These are phyloP conservation scores for Silurus meridionalis DNA, from an alignment of 2,113 vertebrate species.

Conservation along the genomic window DNA sequence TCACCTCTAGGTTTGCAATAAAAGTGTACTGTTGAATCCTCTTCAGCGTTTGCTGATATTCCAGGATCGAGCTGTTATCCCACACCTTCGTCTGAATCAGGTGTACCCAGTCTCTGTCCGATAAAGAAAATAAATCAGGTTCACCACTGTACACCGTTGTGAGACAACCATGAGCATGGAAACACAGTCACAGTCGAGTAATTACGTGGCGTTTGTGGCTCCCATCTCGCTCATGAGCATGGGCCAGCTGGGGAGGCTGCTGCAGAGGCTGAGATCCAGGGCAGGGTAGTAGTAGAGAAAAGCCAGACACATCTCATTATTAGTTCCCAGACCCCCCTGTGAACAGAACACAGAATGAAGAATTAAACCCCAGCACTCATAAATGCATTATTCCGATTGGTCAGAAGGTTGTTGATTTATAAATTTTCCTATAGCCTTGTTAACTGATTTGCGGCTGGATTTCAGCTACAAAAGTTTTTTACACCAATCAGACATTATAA, in stretches of 20 bases:
- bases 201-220: conserved; percentile 32
- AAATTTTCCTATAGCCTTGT: background rate
- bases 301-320: conserved; percentile 80
- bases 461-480: background rate
- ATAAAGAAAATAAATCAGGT: background rate
- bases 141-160: background rate
- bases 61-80: conserved; percentile 27
- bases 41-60: conserved; percentile 62
- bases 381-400: background rate
- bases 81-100: conserved; percentile 26
- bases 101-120: conserved; percentile 17
- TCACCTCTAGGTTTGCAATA: conserved; percentile 37
- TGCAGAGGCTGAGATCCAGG: conserved; percentile 70
- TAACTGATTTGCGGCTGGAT: too few species aligned
- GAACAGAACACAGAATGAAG: conserved; percentile 9
- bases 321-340: conserved; percentile 76
- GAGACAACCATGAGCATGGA: background rate
- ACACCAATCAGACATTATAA: too few species aligned
- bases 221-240: conserved; percentile 41
- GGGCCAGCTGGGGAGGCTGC: conserved; percentile 65
- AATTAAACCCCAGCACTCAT: background rate
- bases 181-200: background rate
- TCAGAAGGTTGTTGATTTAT: background rate
- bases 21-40: conserved; percentile 44
- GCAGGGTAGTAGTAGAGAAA: conserved; percentile 80